phyloP scores from a whole-genome alignment of 2,888 invertebrate genomes.

The Notodonta dromedarius region DNA sequence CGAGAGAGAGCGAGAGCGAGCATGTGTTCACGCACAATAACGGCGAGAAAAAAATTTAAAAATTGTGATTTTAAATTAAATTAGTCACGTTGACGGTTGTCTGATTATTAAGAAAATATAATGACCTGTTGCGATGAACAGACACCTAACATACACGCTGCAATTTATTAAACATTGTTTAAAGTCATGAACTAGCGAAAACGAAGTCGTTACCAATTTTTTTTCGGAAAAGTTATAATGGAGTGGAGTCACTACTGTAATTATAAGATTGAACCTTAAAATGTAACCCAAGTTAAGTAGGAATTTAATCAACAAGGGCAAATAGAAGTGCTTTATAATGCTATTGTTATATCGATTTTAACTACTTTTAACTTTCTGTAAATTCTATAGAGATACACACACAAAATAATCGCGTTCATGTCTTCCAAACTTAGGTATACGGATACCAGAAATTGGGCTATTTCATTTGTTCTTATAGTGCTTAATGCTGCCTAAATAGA shows the following conservation, averaged over 20 bases:
- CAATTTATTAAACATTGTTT: background rate
- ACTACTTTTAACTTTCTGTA: too few relatives aligned
- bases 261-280: background rate
- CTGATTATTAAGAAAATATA: conserved; percentile 26
- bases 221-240: too few relatives aligned
- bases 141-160: background rate
- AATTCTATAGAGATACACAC: too few relatives aligned
- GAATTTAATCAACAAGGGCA: too few relatives aligned
- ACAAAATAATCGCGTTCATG: background rate
- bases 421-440: background rate
- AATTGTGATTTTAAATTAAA: conserved; percentile 43
- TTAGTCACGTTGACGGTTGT: conserved; percentile 34
- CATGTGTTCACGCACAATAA: conserved; percentile 6
- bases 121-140: background rate
- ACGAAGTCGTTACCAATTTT: too few relatives aligned
- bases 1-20: conserved; percentile 5
- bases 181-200: too few relatives aligned
- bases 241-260: background rate
- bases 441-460: background rate
- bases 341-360: too few relatives aligned
- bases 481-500: background rate
- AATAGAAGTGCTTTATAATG: too few relatives aligned
- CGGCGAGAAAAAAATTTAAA: conserved; percentile 6
- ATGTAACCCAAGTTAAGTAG: too few relatives aligned
- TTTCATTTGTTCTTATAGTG: too few relatives aligned